phyloP scores from a whole-genome alignment of 2,113 vertebrate genomes.

The Solea solea region DNA sequence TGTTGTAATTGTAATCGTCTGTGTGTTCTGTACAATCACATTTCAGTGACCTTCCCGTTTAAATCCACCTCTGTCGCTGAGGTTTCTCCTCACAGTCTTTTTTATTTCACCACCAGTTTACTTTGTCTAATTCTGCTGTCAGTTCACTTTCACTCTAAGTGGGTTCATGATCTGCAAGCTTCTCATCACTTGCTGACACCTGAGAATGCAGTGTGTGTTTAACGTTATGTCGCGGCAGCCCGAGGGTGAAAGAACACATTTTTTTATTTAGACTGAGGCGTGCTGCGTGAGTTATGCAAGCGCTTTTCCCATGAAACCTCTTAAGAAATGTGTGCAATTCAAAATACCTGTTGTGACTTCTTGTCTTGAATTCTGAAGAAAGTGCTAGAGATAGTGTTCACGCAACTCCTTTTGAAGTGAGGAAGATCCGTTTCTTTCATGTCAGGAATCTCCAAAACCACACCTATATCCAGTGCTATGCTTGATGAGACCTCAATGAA shows the following conservation, averaged over 20 bases:
- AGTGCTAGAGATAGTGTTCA: slow-evolving; percentile 1
- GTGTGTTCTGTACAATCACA: not conserved
- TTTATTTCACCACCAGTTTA: slow-evolving; percentile 45
- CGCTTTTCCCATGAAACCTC: not conserved
- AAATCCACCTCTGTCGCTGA: slow-evolving; percentile 34
- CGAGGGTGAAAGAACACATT: slow-evolving; percentile 9
- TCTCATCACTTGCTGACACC: slow-evolving; percentile 58
- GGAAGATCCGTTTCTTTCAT: slow-evolving; percentile 35
- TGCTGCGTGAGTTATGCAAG: slow-evolving; percentile 17
- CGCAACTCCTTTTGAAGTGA: not conserved
- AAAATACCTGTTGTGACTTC: slow-evolving; percentile 10
- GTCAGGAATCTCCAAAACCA: slow-evolving; percentile 30
- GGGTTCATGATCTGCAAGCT: slow-evolving; percentile 49
- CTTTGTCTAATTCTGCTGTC: slow-evolving; percentile 53
- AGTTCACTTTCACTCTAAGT: slow-evolving; percentile 53
- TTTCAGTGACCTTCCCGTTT: slow-evolving; percentile 16
- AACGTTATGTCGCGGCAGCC: slow-evolving; percentile 33
- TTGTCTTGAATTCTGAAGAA: slow-evolving; percentile 7
- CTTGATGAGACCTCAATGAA: slow-evolving; percentile 37
- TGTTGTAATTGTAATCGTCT: not conserved
- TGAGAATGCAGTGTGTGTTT: slow-evolving; percentile 62
- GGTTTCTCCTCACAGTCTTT: slow-evolving; percentile 4
- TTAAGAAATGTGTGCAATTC: slow-evolving; percentile 1
- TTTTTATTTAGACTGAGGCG: slow-evolving; percentile 36
- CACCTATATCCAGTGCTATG: slow-evolving; percentile 51